Percentiles rank a stretch among this genome's conserved stretches.
These are phyloP conservation scores for Phrynosoma blainvillii DNA, from an alignment of 2,113 vertebrate species.

Conservation along the genomic window DNA sequence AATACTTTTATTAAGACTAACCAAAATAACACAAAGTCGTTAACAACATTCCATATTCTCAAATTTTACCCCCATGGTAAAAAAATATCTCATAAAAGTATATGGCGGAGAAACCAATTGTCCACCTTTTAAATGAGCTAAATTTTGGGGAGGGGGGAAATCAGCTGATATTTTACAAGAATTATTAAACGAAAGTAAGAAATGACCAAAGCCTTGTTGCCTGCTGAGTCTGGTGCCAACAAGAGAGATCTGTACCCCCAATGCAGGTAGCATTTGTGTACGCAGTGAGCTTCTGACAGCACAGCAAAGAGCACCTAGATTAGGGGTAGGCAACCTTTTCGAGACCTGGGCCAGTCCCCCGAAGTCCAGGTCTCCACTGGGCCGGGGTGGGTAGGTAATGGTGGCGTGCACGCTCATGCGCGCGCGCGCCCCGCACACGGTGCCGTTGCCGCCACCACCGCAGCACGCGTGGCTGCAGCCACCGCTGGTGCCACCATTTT, in stretches of 20 bases:
- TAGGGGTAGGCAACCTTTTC: too few species aligned
- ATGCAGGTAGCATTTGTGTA: not conserved
- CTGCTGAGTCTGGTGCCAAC: not conserved
- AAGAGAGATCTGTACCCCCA: not conserved
- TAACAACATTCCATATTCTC: not conserved
- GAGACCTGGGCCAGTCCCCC: too few species aligned
- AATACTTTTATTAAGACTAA: not conserved
- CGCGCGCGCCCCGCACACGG: too few species aligned
- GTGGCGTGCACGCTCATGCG: too few species aligned
- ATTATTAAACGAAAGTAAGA: not conserved
- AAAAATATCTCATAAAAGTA: not conserved
- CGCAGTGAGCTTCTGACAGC: not conserved
- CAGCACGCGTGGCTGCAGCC: too few species aligned
- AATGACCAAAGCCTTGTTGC: not conserved
- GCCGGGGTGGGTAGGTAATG: too few species aligned
- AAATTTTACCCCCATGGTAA: not conserved
- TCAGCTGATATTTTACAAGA: not conserved
- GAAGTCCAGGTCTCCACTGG: too few species aligned
- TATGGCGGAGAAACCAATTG: not conserved
- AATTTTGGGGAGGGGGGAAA: not conserved
- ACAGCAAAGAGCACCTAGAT: not conserved
- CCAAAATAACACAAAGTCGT: not conserved
- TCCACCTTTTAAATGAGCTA: not conserved
- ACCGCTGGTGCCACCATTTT: too few species aligned
- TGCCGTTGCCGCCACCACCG: too few species aligned